A percentile compares a stretch with the other conserved stretches of the same genome.
Conservation (phyloP, 2,888 invertebrate genomes). For the Auanema freiburgensis region DNA sequence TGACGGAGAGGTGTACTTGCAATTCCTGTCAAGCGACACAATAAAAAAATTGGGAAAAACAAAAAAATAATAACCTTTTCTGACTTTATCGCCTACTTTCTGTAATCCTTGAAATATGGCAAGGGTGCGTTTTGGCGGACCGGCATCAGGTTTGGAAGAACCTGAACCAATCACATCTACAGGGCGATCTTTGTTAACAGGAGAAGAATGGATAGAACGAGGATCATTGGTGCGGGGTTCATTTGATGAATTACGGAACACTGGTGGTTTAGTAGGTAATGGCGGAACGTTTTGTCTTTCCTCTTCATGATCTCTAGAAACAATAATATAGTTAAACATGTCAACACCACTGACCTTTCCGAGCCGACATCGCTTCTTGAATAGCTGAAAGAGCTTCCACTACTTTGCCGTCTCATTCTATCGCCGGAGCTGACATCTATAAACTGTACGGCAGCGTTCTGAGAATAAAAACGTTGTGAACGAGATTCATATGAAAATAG, state of each 20-base stretch:
- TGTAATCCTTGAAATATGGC: constrained; percentile 26
- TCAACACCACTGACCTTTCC: no score
- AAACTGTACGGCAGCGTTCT: constrained; percentile 3
- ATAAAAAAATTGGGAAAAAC: neutral
- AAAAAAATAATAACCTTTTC: constrained; percentile 14
- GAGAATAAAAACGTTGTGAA: no score
- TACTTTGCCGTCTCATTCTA: constrained; percentile 31
- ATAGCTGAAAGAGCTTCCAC: constrained; percentile 43
- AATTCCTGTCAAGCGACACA: constrained; percentile 3
- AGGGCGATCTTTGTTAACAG: no score
- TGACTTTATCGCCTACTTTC: constrained; percentile 27
- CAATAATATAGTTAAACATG: no score
- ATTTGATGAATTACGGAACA: neutral
- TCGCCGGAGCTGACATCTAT: constrained; percentile 14
- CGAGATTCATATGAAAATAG: no score
- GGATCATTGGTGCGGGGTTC: neutral
- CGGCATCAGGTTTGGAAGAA: neutral
- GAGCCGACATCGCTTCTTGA: constrained; percentile 10
- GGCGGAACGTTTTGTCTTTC: constrained; percentile 2
- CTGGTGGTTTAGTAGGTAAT: constrained; percentile 4
- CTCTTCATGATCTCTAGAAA: neutral
- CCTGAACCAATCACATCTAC: neutral
- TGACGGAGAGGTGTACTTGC: constrained; percentile 13
- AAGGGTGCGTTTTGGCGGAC: constrained; percentile 15
- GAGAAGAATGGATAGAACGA: neutral